Percentiles rank a stretch among this genome's conserved stretches.
These are phyloP conservation scores for Hedychridium roseum DNA, from an alignment of 2,888 invertebrate species.

Conservation along the genomic window DNA sequence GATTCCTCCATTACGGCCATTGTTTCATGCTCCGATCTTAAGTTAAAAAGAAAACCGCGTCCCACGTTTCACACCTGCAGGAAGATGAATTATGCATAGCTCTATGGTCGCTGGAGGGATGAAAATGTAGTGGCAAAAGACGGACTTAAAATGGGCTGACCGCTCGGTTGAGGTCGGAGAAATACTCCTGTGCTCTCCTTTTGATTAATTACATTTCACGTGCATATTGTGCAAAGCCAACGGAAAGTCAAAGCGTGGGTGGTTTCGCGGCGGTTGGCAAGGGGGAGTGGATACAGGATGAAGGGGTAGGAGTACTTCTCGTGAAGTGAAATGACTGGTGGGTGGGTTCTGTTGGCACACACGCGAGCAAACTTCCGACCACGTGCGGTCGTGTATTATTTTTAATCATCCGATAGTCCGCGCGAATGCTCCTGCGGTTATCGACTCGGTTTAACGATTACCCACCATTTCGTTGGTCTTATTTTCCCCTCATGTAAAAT, in stretches of 20 bases:
- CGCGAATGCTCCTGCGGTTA: conserved; percentile 16
- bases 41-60: no score
- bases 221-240: conserved; percentile 1
- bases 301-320: conserved; percentile 6
- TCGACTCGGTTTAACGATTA: conserved; percentile 17
- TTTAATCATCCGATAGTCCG: conserved; percentile 36
- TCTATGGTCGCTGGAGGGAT: no score
- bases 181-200: conserved; percentile 8
- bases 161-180: not conserved
- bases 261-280: conserved; percentile 1
- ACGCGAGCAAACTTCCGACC: conserved; percentile 33
- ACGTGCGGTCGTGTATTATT: conserved; percentile 29
- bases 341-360: conserved; percentile 18
- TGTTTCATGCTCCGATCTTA: no score
- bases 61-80: no score
- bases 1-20: no score
- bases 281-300: not conserved
- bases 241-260: conserved; percentile 12
- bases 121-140: not conserved
- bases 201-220: conserved; percentile 28
- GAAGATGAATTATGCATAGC: no score
- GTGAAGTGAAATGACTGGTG: conserved; percentile 19
- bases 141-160: not conserved
- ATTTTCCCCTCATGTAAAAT: conserved; percentile 16
- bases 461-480: conserved; percentile 22